Conservation (phyloP, 2,888 invertebrate species). For the Euzophera pinguis region DNA sequence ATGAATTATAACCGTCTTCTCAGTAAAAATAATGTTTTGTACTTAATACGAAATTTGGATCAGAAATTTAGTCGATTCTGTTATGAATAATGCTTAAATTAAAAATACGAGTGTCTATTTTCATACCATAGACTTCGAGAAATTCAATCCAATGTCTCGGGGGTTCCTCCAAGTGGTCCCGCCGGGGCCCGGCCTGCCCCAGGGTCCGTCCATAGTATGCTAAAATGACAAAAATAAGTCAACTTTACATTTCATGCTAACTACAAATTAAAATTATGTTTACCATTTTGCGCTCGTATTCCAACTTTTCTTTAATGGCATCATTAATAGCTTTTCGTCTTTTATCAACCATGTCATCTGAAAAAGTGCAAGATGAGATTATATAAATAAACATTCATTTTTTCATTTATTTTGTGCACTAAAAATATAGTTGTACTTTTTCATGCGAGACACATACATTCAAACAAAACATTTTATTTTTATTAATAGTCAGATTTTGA, state of each 20-base stretch:
- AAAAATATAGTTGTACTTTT: too few relatives aligned
- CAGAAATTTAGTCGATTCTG: too few relatives aligned
- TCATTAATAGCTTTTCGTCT: conserved; percentile 70
- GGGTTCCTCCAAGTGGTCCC: conserved; percentile 88
- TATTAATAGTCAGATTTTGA: too few relatives aligned
- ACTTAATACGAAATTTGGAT: too few relatives aligned
- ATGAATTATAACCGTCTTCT: too few relatives aligned
- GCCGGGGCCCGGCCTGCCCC: conserved; percentile 86
- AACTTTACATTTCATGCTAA: neutral
- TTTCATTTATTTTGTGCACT: too few relatives aligned
- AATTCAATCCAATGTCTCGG: conserved; percentile 84
- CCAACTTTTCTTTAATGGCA: conserved; percentile 65
- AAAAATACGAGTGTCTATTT: neutral
- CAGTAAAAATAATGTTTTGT: too few relatives aligned
- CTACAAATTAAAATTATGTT: conserved; percentile 23
- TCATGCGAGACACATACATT: too few relatives aligned
- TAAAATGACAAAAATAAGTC: conserved; percentile 35
- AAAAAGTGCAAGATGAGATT: conserved; percentile 26
- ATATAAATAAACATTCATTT: too few relatives aligned
- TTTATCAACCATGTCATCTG: conserved; percentile 81
- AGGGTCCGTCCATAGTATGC: conserved; percentile 75
- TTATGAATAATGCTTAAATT: too few relatives aligned
- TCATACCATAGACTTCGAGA: conserved; percentile 87
- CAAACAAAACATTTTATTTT: too few relatives aligned
- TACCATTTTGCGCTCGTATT: conserved; percentile 80